Percentiles rank a stretch among this genome's conserved stretches.
Conservation (phyloP, 1,140 invertebrate genomes). For the Meloidogyne floridensis region DNA sequence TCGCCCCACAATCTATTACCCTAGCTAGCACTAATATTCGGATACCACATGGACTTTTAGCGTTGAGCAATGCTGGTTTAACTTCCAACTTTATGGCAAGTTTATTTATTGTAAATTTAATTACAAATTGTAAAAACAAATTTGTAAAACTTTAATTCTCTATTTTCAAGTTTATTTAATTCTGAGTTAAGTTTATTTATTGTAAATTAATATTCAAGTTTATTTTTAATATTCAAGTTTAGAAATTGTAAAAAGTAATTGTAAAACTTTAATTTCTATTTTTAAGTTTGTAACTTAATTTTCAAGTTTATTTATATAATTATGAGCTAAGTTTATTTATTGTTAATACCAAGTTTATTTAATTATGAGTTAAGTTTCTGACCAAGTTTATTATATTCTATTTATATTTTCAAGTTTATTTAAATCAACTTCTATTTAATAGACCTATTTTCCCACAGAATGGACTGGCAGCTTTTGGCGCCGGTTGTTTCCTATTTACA, state of each 20-base stretch:
- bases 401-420: background rate
- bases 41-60: constrained; percentile 26
- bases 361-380: too few relatives aligned
- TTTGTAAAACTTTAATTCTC: too few relatives aligned
- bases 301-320: background rate
- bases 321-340: too few relatives aligned
- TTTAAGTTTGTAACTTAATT: too few relatives aligned
- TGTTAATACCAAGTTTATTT: too few relatives aligned
- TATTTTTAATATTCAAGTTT: background rate
- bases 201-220: background rate
- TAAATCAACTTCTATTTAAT: background rate
- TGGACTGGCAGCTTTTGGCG: constrained; percentile 19
- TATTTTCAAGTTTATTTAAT: too few relatives aligned
- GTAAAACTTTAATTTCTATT: too few relatives aligned
- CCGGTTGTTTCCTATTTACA: constrained; percentile 26
- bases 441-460: background rate
- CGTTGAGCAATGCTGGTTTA: constrained; percentile 19
- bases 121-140: too few relatives aligned
- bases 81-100: constrained; percentile 28
- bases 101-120: background rate
- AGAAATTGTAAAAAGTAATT: background rate
- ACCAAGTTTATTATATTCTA: too few relatives aligned
- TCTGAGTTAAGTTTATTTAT: background rate
- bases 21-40: constrained; percentile 18
- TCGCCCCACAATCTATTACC: constrained; percentile 26